A percentile compares a stretch with the other conserved stretches of the same genome.
These are phyloP conservation scores for Erebia aethiops DNA, from an alignment of 2,888 invertebrate species.

Conservation along the genomic window DNA sequence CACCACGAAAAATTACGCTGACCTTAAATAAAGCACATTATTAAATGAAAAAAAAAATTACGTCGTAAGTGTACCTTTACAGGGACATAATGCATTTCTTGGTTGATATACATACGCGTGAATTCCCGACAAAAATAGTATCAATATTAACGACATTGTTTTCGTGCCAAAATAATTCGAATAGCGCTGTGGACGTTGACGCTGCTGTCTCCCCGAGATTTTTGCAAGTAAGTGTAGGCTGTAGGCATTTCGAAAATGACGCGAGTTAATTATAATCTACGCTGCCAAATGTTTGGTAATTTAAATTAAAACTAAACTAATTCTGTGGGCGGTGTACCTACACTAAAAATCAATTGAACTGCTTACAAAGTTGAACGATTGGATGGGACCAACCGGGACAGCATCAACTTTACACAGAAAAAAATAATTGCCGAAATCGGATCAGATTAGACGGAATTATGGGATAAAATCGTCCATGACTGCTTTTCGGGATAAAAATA, in stretches of 20 bases:
- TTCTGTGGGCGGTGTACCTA: too few relatives aligned
- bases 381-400: too few relatives aligned
- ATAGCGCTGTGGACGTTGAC: conserved; percentile 75
- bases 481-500: too few relatives aligned
- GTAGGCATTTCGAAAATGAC: conserved; percentile 18
- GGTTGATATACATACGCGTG: conserved; percentile 37
- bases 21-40: background rate
- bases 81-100: conserved; percentile 42
- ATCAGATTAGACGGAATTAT: too few relatives aligned
- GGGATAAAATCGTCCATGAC: too few relatives aligned
- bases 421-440: too few relatives aligned
- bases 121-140: conserved; percentile 69
- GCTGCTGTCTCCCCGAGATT: conserved; percentile 25
- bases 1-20: background rate
- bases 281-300: background rate
- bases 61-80: conserved; percentile 12
- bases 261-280: conserved; percentile 2
- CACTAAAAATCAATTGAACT: too few relatives aligned
- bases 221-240: conserved; percentile 28
- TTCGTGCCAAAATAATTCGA: conserved; percentile 77
- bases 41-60: background rate
- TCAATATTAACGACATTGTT: conserved; percentile 72
- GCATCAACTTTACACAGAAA: too few relatives aligned
- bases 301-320: background rate
- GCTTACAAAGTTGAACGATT: too few relatives aligned